Evolutionary conservation across 1,140 invertebrate species (phyloP), one percentile per base, ranked within the genome.

Genomic region (Lanistes nyassanus): DNA sequence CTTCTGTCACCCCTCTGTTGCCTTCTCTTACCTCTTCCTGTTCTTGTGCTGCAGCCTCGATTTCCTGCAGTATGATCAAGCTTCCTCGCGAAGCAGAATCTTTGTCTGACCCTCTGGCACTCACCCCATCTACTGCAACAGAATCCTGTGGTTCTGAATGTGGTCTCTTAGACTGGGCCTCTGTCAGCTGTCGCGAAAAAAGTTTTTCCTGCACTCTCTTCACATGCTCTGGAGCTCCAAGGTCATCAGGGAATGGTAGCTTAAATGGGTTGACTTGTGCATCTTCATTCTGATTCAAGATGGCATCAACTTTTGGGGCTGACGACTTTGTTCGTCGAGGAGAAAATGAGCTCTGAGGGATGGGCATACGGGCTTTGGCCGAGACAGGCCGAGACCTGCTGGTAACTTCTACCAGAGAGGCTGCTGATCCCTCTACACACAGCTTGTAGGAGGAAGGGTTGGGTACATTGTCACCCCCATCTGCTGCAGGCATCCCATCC

Each of bases 181-280:
- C 31, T 29, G 56, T 70, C 23, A 76, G 7, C 21, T 75, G 31
- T 19, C 29, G 53, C 16, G 74, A 62, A 29, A 84, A 86, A 4
- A 84, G 64, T 47, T 80, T 82, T 37, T 77, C 77, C 56, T 84
- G 83, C 42, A 65, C 79, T 26, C 69, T 69, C 55, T 75, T 79
- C 4, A 84, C 79, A 77, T 84, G 79, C 36, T 74, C 72, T 2
- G 83, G 83, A 19, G 79, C 78, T 5, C 84, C 82, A 53, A 77
- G 39, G 16, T 82, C 79, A n/a, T 77, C 72, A 11, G 82, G 73
- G 70, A 84, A 86, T 2, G 84, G 84, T 23, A 86, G 42, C 56
- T 69, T 66, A 60, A 80, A 86, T 3, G 81, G 79, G 77, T 83
- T 84, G 29, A 76, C 56, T 29, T 75, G 76, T 47, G 77, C 72